These are phyloP conservation scores for Chiloscyllium plagiosum DNA, from an alignment of 2,113 vertebrate genomes.

Conservation along the genomic window DNA sequence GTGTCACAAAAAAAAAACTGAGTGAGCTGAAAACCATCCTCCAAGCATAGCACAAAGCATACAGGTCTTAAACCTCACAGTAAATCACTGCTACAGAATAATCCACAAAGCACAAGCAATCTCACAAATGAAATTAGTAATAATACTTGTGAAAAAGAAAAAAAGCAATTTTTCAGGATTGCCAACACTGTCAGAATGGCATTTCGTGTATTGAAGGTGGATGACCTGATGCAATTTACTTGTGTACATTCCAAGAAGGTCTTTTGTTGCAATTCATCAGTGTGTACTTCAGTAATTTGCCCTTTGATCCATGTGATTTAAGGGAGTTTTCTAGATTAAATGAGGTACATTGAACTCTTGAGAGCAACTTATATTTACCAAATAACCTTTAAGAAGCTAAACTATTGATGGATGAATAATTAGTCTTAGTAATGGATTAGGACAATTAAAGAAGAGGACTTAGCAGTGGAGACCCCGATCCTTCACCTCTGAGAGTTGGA, in stretches of 20 bases:
- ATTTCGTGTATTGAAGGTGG: constrained; percentile 15
- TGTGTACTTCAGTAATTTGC: constrained; percentile 25
- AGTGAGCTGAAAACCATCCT: neutral
- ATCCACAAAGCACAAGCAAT: neutral
- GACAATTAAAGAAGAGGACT: constrained; percentile 12
- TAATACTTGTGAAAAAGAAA: neutral
- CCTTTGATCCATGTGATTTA: constrained; percentile 27
- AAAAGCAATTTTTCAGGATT: constrained; percentile 25
- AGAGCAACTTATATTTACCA: neutral
- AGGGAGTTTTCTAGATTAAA: constrained; percentile 28
- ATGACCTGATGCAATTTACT: constrained; percentile 20
- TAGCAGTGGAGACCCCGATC: neutral
- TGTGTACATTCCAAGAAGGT: neutral
- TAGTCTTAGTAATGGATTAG: constrained; percentile 19
- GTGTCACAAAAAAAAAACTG: neutral
- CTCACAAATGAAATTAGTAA: constrained; percentile 1
- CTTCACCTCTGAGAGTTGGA: neutral
- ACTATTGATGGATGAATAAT: constrained; percentile 22
- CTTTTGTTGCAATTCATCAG: constrained; percentile 27
- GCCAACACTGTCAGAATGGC: neutral
- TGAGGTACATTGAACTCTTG: constrained; percentile 18
- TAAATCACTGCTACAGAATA: neutral
- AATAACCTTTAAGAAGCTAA: neutral
- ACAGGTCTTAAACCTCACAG: neutral
- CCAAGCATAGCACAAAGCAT: neutral